Evolutionary conservation across 2,797 vertebrate species (phyloP).

Genomic region (Molossus alvarezi): DNA sequence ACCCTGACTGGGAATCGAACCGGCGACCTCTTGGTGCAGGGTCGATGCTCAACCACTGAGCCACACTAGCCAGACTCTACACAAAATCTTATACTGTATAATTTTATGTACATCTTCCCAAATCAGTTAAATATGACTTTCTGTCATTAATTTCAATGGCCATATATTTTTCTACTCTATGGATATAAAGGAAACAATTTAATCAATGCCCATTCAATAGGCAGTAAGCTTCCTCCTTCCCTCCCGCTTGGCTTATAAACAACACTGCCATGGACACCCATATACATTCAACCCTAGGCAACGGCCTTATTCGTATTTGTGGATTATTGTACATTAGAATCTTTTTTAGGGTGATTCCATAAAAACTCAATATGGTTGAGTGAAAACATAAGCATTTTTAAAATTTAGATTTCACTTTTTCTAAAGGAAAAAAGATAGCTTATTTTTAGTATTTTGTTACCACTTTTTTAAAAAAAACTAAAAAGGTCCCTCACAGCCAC

Average conservation of each 20-base stretch:
- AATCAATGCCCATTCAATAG: not conserved
- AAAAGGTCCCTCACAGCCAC: not conserved
- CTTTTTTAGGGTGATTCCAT: slow-evolving; percentile 18
- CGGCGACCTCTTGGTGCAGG: too few relatives aligned
- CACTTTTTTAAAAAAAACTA: slow-evolving; percentile 21
- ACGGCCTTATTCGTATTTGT: not conserved
- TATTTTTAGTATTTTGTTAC: not conserved
- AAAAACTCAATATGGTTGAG: slow-evolving; percentile 25
- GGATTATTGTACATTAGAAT: not conserved
- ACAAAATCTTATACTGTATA: not conserved
- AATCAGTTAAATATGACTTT: slow-evolving; percentile 10
- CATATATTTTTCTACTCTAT: not conserved
- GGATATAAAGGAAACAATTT: not conserved
- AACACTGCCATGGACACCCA: not conserved
- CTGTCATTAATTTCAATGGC: not conserved
- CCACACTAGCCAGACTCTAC: not conserved
- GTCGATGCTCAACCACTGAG: too few relatives aligned
- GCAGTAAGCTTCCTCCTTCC: not conserved
- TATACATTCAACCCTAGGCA: not conserved
- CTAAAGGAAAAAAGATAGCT: not conserved
- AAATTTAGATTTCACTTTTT: slow-evolving; percentile 48
- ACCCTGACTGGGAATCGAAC: too few relatives aligned
- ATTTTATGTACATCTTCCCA: not conserved
- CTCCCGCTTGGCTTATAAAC: not conserved
- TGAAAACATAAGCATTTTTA: slow-evolving; percentile 42